phyloP scores from a whole-genome alignment of 2,797 vertebrate species.

The Mus minutoides region DNA sequence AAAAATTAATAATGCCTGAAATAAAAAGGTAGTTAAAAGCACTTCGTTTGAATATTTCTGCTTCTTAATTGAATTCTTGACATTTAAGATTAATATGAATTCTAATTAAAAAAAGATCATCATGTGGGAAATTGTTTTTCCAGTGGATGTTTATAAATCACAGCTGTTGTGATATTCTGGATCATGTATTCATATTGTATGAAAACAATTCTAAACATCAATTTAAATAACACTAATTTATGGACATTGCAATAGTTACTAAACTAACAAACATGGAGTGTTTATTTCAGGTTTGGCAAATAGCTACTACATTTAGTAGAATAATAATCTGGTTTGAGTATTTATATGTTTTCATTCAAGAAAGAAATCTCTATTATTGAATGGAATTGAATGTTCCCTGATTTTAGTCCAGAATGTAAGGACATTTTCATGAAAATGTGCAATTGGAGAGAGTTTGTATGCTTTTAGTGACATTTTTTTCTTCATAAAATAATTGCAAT shows the following conservation, averaged over 20 bases:
- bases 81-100: slow-evolving; percentile 27
- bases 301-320: background rate
- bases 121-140: slow-evolving; percentile 21
- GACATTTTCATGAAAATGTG: background rate
- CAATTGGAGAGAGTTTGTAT: background rate
- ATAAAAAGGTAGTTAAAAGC: background rate
- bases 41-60: background rate
- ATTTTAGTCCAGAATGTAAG: background rate
- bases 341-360: background rate
- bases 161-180: background rate
- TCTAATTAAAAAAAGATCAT: slow-evolving; percentile 16
- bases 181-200: background rate
- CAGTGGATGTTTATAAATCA: background rate
- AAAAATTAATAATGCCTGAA: slow-evolving; percentile 11
- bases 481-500: background rate
- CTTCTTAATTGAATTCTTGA: background rate
- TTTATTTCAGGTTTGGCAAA: background rate
- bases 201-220: background rate
- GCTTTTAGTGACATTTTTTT: background rate
- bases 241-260: background rate
- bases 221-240: background rate
- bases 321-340: background rate
- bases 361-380: background rate
- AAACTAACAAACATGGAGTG: background rate
- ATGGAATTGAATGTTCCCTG: background rate